These are phyloP conservation scores for Drosophila mimetica DNA, from an alignment of 2,888 invertebrate genomes.

Conservation along the genomic window DNA sequence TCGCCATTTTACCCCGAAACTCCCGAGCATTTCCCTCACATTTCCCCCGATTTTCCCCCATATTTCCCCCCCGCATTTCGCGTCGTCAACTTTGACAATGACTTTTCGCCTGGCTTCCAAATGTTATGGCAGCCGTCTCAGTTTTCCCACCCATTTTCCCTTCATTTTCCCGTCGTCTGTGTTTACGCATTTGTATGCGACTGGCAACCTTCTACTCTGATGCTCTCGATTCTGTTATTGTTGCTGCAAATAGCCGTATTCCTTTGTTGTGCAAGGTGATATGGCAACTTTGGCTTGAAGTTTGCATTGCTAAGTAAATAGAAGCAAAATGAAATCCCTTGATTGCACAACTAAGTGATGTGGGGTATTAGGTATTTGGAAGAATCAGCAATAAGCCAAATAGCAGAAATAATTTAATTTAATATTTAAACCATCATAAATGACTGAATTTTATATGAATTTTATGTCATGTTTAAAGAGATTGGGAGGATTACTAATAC, in stretches of 20 bases:
- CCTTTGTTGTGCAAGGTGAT: conserved; percentile 23
- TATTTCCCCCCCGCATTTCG: neutral
- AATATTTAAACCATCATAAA: conserved; percentile 3
- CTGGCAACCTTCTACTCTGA: conserved; percentile 17
- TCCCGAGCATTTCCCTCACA: neutral
- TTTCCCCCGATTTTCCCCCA: neutral
- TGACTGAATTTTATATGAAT: neutral
- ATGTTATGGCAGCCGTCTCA: conserved; percentile 49
- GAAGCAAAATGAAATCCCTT: conserved; percentile 20
- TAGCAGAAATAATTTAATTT: conserved; percentile 9
- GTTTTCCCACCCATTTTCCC: conserved; percentile 19
- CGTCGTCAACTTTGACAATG: conserved; percentile 70
- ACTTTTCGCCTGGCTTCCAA: conserved; percentile 71
- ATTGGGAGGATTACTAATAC: too few relatives aligned
- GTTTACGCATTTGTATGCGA: conserved; percentile 34
- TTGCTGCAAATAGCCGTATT: conserved; percentile 9
- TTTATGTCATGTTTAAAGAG: too few relatives aligned
- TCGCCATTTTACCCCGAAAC: conserved; percentile 17
- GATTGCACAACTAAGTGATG: conserved; percentile 22
- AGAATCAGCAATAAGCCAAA: neutral
- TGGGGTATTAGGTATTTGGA: neutral
- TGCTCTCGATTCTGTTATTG: conserved; percentile 43
- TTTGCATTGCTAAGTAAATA: conserved; percentile 30
- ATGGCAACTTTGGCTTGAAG: conserved; percentile 25
- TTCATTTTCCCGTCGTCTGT: conserved; percentile 17